These are phyloP conservation scores for Brachionichthys hirsutus DNA, from an alignment of 2,113 vertebrate species.

Conservation along the genomic window DNA sequence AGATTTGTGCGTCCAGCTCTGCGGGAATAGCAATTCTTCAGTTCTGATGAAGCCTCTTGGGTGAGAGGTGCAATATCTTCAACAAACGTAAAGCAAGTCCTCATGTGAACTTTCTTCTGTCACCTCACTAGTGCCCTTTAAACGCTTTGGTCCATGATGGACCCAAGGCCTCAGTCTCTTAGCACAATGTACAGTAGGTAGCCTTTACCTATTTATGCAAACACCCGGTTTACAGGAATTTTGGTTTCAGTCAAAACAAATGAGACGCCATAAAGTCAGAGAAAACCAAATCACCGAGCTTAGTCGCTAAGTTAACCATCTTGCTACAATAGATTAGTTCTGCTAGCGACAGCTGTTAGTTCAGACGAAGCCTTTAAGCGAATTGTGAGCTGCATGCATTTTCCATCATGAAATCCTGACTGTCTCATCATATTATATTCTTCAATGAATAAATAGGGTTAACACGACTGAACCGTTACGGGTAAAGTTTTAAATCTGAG, in stretches of 20 bases:
- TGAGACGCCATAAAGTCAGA: background rate
- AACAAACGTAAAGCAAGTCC: no score
- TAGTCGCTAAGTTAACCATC: background rate
- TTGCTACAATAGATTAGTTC: background rate
- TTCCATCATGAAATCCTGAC: background rate
- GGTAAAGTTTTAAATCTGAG: constrained; percentile 57
- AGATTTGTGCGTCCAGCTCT: no score
- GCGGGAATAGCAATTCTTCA: no score
- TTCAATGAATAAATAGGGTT: no score
- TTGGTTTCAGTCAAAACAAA: background rate
- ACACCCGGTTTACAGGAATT: background rate
- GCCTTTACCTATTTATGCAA: background rate
- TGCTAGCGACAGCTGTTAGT: background rate
- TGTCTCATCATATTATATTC: no score
- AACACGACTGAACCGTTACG: background rate
- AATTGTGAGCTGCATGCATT: background rate
- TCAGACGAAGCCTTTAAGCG: background rate
- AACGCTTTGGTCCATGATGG: no score
- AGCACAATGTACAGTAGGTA: no score
- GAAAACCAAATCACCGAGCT: background rate
- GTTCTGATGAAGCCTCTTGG: no score
- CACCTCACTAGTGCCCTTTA: no score
- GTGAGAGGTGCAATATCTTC: no score
- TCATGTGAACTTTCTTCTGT: no score
- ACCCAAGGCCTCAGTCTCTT: no score